These are phyloP conservation scores for Globodera ellingtonae DNA, from an alignment of 1,140 invertebrate species.

Conservation along the genomic window DNA sequence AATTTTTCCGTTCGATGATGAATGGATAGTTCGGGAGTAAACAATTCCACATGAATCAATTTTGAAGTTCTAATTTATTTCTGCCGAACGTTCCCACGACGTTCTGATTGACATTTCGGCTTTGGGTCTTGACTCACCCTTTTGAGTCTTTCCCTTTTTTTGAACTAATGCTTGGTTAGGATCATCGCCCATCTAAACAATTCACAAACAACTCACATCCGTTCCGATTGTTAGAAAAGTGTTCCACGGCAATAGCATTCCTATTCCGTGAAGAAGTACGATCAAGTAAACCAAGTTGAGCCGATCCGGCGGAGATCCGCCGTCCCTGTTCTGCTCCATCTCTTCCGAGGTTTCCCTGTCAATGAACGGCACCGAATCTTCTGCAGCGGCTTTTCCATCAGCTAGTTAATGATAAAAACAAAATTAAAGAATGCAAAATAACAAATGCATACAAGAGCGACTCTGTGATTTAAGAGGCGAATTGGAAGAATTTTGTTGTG, in stretches of 20 bases:
- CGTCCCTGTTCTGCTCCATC: not conserved
- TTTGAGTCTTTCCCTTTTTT: too few relatives aligned
- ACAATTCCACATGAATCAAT: too few relatives aligned
- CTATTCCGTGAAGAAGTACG: constrained; percentile 85
- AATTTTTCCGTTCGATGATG: too few relatives aligned
- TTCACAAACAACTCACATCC: constrained; percentile 69
- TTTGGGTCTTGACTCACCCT: too few relatives aligned
- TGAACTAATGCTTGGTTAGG: too few relatives aligned
- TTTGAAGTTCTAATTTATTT: too few relatives aligned
- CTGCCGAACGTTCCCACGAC: too few relatives aligned
- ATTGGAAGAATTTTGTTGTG: not conserved
- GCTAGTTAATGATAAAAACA: not conserved
- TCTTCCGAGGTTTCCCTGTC: constrained; percentile 6
- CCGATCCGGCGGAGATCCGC: constrained; percentile 9
- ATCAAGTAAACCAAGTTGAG: constrained; percentile 44
- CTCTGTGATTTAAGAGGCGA: not conserved
- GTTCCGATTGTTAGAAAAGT: constrained; percentile 94
- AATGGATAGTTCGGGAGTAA: too few relatives aligned
- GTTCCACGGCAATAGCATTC: constrained; percentile 95
- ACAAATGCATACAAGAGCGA: constrained; percentile 15
- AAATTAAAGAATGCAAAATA: not conserved
- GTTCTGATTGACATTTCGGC: too few relatives aligned
- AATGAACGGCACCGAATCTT: constrained; percentile 12
- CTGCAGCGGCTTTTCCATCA: constrained; percentile 9
- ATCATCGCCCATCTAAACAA: too few relatives aligned